Evolutionary conservation across 2,797 vertebrate species (phyloP).

Genomic region (Florisuga fusca): DNA sequence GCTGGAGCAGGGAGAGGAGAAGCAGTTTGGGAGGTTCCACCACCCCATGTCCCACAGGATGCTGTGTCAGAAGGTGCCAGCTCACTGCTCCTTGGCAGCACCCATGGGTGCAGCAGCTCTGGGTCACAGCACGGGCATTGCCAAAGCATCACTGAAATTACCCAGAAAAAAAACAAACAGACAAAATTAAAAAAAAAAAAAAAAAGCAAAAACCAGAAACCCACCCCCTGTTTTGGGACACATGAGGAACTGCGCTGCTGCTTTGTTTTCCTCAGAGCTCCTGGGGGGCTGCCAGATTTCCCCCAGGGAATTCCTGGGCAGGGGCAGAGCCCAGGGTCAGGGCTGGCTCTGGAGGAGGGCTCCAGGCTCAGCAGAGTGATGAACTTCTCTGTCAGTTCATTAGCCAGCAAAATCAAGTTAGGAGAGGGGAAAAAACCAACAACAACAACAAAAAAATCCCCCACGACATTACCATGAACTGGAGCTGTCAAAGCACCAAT

Average conservation of each 20-base stretch:
- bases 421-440: background rate
- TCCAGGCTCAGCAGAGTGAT: background rate
- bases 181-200: too few species aligned
- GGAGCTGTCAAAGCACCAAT: background rate
- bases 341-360: accelerated
- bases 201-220: too few species aligned
- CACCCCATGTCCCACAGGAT: background rate
- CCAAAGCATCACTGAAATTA: too few species aligned
- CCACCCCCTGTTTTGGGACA: too few species aligned
- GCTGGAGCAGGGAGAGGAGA: background rate
- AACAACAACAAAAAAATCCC: background rate
- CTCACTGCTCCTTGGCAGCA: accelerated
- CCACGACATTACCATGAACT: background rate
- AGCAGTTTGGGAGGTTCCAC: background rate
- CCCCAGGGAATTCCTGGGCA: background rate
- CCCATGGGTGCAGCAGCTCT: background rate
- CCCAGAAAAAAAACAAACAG: too few species aligned
- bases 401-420: background rate
- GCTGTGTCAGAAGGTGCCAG: background rate
- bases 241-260: too few species aligned
- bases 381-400: background rate
- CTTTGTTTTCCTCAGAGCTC: background rate
- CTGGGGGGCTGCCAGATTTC: background rate
- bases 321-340: background rate
- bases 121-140: background rate